A percentile compares a stretch with the other conserved stretches of the same genome.
phyloP scores from a whole-genome alignment of 2,797 vertebrate species.

The Luscinia luscinia region DNA sequence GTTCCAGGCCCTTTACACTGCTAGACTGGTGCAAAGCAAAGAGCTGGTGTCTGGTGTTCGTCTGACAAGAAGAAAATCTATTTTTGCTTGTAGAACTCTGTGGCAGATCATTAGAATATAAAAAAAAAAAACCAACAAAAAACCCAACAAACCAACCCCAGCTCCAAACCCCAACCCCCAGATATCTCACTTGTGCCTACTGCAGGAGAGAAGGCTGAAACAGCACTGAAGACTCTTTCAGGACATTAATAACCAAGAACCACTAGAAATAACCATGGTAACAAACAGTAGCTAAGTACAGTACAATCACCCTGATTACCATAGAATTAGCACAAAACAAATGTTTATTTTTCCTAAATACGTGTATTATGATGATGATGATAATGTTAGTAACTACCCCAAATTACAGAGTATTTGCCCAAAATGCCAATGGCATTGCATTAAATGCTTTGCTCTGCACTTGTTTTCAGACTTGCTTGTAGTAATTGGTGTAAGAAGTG shows the following conservation, averaged over 20 bases:
- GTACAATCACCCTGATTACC: slow-evolving; percentile 81
- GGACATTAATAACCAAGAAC: slow-evolving; percentile 76
- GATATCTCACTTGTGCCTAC: slow-evolving; percentile 24
- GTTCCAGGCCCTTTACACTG: slow-evolving; percentile 28
- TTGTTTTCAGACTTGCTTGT: slow-evolving; percentile 63
- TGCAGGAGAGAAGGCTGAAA: slow-evolving; percentile 40
- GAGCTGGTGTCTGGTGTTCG: not conserved
- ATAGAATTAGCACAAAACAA: slow-evolving; percentile 82
- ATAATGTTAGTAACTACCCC: slow-evolving; percentile 67
- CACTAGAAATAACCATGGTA: slow-evolving; percentile 81
- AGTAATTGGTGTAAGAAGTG: slow-evolving; percentile 38
- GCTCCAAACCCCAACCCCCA: not conserved
- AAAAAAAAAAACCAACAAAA: not conserved
- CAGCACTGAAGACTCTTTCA: slow-evolving; percentile 46
- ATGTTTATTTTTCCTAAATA: slow-evolving; percentile 81
- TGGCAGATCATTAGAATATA: not conserved
- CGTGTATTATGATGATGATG: slow-evolving; percentile 69
- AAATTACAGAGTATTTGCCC: slow-evolving; percentile 68
- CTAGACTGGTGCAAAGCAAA: slow-evolving; percentile 36
- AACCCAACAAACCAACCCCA: not conserved
- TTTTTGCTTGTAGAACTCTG: slow-evolving; percentile 7
- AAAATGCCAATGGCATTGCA: slow-evolving; percentile 44
- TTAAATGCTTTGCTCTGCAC: slow-evolving; percentile 68
- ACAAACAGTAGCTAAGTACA: slow-evolving; percentile 75
- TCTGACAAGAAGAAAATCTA: slow-evolving; percentile 44